A percentile compares a stretch with the other conserved stretches of the same genome.
phyloP scores from a whole-genome alignment of 2,888 invertebrate genomes.

The Drosophila ustulata region DNA sequence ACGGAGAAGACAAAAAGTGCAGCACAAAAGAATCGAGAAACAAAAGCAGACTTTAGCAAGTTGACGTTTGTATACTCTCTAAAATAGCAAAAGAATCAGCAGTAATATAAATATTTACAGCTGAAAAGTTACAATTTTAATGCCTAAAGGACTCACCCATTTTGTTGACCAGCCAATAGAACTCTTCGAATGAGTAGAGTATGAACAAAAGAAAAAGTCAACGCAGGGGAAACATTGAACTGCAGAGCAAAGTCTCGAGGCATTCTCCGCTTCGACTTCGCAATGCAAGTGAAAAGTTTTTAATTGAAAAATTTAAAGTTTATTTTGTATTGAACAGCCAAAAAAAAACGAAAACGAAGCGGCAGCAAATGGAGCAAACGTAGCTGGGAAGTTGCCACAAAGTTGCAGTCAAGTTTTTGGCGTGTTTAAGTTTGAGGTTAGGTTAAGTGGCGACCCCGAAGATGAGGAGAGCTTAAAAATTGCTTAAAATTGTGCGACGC shows the following conservation, averaged over 20 bases:
- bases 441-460: conserved; percentile 52
- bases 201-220: conserved; percentile 33
- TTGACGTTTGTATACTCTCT: neutral
- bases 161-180: neutral
- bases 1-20: neutral
- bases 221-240: neutral
- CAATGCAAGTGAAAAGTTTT: conserved; percentile 76
- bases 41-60: neutral
- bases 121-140: too few relatives aligned
- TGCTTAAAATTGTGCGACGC: conserved; percentile 40
- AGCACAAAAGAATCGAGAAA: conserved; percentile 5
- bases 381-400: conserved; percentile 3
- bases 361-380: conserved; percentile 16
- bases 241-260: conserved; percentile 20
- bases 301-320: conserved; percentile 82
- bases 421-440: conserved; percentile 39
- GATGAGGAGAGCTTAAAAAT: conserved; percentile 50
- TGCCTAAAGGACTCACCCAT: too few relatives aligned
- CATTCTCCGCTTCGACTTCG: conserved; percentile 4
- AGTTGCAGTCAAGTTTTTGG: conserved; percentile 14
- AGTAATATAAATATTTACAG: too few relatives aligned
- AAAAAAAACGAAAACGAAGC: neutral
- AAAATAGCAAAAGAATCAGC: too few relatives aligned
- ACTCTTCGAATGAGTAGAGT: neutral
- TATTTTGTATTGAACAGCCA: conserved; percentile 65